Conservation (phyloP, 2,797 vertebrate genomes). For the Morus bassanus region DNA sequence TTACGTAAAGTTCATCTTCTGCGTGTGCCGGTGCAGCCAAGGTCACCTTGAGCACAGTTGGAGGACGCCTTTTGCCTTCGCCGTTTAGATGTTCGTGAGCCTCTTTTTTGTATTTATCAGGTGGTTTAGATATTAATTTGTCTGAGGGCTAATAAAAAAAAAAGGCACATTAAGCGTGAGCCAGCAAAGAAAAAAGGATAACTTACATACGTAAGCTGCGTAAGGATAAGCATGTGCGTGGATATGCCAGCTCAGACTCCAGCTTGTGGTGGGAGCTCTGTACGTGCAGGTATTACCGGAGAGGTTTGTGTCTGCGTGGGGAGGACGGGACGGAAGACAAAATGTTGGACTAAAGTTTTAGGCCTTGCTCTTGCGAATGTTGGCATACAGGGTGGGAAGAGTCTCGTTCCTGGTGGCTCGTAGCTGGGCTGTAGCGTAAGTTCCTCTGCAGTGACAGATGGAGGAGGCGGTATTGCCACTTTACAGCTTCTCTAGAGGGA, state of each 20-base stretch:
- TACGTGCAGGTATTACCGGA: rapidly evolving
- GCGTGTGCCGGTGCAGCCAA: background rate
- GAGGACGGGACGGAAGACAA: no score
- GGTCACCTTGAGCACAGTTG: constrained; percentile 34
- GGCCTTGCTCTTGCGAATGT: background rate
- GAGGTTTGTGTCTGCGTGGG: background rate
- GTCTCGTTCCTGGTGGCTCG: rapidly evolving
- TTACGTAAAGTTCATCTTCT: background rate
- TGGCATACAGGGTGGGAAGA: rapidly evolving
- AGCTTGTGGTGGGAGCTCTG: rapidly evolving
- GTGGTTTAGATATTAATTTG: background rate
- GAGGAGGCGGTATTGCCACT: background rate
- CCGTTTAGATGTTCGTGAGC: no score
- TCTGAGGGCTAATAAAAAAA: background rate
- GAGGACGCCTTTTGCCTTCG: background rate
- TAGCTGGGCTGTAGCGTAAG: background rate
- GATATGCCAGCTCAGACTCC: rapidly evolving
- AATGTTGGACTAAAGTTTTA: background rate
- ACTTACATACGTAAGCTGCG: rapidly evolving
- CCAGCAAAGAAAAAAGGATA: background rate
- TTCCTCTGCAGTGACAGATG: background rate
- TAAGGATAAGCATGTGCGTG: rapidly evolving
- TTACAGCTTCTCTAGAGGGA: background rate
- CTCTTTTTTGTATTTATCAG: rapidly evolving
- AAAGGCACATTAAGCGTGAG: background rate